These are phyloP conservation scores for Limanda limanda DNA, from an alignment of 2,113 vertebrate genomes.

Conservation along the genomic window DNA sequence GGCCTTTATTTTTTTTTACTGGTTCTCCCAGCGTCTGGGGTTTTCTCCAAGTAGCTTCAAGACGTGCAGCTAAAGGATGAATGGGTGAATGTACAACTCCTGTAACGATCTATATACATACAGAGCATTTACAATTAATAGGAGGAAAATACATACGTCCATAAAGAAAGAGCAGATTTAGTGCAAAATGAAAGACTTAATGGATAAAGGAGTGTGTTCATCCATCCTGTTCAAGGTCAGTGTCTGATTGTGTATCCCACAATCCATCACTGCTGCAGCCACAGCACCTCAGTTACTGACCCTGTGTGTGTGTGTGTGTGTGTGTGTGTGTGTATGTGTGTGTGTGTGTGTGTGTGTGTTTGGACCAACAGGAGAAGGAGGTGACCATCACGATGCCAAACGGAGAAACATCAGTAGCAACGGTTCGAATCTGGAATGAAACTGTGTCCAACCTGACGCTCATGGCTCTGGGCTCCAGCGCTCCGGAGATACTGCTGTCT, in stretches of 20 bases:
- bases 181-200: not conserved
- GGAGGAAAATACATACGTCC: too few relatives aligned
- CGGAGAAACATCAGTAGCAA: conserved; percentile 93
- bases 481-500: conserved; percentile 93
- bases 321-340: conserved; percentile 7
- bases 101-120: too few relatives aligned
- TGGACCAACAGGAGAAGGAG: conserved; percentile 89
- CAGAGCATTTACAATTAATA: too few relatives aligned
- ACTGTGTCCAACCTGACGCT: conserved; percentile 95
- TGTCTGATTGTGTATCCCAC: not conserved
- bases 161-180: too few relatives aligned
- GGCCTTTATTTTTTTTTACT: too few relatives aligned
- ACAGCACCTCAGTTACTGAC: too few relatives aligned
- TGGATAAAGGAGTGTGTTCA: not conserved
- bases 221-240: conserved; percentile 15
- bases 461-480: conserved; percentile 95
- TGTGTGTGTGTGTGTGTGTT: conserved; percentile 18
- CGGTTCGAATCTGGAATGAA: conserved; percentile 97
- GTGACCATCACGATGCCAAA: conserved; percentile 97
- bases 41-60: too few relatives aligned
- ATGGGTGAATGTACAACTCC: too few relatives aligned
- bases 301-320: not conserved
- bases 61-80: too few relatives aligned
- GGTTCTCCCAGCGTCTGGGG: too few relatives aligned
- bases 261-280: too few relatives aligned